These are phyloP conservation scores for Plebejus melissa DNA, from an alignment of 2,888 invertebrate species.

Conservation along the genomic window DNA sequence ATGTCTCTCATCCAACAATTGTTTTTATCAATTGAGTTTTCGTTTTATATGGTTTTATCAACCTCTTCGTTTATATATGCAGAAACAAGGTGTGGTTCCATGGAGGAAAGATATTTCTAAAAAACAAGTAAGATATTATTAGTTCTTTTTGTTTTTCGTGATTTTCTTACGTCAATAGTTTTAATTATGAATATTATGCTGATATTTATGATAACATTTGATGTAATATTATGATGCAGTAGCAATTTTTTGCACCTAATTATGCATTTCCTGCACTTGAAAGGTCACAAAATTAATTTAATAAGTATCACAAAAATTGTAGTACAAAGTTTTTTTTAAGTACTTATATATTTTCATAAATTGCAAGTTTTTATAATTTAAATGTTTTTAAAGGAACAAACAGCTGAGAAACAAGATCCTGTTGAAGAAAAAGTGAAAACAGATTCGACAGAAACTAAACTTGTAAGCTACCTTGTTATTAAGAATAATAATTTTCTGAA, in stretches of 20 bases:
- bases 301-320: neutral
- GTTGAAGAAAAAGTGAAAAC: neutral
- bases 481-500: neutral
- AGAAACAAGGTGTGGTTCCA: conserved; percentile 15
- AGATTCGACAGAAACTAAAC: neutral
- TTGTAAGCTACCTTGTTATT: conserved; percentile 1
- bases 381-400: conserved; percentile 13
- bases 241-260: too few species aligned
- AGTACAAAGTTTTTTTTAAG: neutral
- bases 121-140: conserved; percentile 13
- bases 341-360: too few species aligned
- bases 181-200: neutral
- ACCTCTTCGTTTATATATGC: neutral
- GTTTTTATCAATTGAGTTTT: neutral
- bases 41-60: neutral
- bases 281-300: too few species aligned
- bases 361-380: neutral
- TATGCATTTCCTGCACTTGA: too few species aligned
- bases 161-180: neutral
- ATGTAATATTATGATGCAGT: too few species aligned
- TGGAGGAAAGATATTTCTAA: conserved; percentile 20
- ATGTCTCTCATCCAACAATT: too few species aligned
- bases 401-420: neutral
- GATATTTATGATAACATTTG: neutral
- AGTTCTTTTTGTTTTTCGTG: neutral